Evolutionary conservation across 2,113 vertebrate species (phyloP).

Genomic region (Lepisosteus osseus): DNA sequence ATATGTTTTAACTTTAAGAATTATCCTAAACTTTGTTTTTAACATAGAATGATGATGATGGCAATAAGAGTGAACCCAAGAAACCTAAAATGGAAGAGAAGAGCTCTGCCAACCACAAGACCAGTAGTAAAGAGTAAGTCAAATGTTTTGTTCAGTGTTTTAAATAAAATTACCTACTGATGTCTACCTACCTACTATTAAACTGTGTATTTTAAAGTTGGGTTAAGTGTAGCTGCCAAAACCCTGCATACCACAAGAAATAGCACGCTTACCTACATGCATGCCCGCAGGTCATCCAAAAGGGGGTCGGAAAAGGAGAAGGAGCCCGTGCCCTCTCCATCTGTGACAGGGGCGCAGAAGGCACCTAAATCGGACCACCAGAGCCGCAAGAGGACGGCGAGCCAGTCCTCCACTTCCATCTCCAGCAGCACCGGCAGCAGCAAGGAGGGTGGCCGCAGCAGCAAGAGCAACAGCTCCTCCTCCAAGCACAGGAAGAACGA

Average conservation of each 20-base stretch:
- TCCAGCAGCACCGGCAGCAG: conserved; percentile 76
- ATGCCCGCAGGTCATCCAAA: conserved; percentile 72
- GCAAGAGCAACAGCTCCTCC: conserved; percentile 71
- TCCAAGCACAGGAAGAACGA: conserved; percentile 89
- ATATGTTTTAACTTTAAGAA: background rate
- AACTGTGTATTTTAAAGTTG: background rate
- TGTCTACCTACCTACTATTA: background rate
- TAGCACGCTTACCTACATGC: background rate
- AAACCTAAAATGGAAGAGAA: conserved; percentile 89
- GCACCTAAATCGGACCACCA: conserved; percentile 83
- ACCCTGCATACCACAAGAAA: background rate
- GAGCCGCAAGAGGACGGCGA: conserved; percentile 85
- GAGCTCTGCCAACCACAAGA: conserved; percentile 79
- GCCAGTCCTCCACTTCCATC: conserved; percentile 84
- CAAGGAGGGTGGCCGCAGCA: conserved; percentile 69
- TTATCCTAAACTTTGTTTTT: background rate
- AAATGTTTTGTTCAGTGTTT: background rate
- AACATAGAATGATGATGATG: conserved; percentile 83
- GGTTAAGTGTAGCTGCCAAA: no score
- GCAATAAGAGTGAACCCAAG: conserved; percentile 81
- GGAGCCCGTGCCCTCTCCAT: conserved; percentile 85
- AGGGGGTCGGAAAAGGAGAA: conserved; percentile 84
- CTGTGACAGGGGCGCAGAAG: conserved; percentile 75
- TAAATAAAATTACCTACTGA: no score
- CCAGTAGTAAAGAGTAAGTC: conserved; percentile 88